Base-by-base conservation (phyloP, 2,888 invertebrate species). In the Lucinisca nassula region DNA sequence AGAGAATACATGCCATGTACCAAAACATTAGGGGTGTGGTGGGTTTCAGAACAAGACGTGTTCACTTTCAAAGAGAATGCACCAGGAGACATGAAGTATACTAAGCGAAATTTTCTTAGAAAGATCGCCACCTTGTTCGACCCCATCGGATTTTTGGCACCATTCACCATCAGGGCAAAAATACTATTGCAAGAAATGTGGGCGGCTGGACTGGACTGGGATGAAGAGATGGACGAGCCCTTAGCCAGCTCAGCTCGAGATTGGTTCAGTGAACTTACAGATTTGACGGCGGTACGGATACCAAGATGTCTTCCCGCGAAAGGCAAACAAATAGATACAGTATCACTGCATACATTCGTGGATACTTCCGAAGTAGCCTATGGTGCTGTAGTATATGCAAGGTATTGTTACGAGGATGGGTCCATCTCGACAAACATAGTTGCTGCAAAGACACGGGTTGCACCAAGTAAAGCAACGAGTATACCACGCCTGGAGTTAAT, bases 91-190 rank as follows among this genome's bases (percentile, higher is more conserved):
- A 82, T 40, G 4, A 27, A 61, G 21, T 55, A 84, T 17, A 95
- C 94, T 0, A 95, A 95, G 76, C 49, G 93, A 27, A 85, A 88
- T 32, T 58, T 93, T 38, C 72, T 93, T 8, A 84, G 80, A 17
- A 38, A 85, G 8, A 81, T 94, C 2, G 95, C 93, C 77, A 85
- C 83, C 0, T 12, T 93, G 0, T 95, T 91, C 79, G 95, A 95
- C 81, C 95, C 95, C 0, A 67, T 94, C 14, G 95, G 95, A 70
- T 88, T 95, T 70, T 24, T 94, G 1, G 76, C 87, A 12, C 93
- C 92, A 8, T 84, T 90, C 17, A 78, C 85, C 0, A 79, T 95
- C 0, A 76, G 87, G 24, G 91, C 85, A 0, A 94, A 95, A 49
- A 81, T 94, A 3, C 70, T 95, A 8, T 58, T 94, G 3, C 94